phyloP scores from a whole-genome alignment of 2,113 vertebrate genomes.

The Actinemys pallida region DNA sequence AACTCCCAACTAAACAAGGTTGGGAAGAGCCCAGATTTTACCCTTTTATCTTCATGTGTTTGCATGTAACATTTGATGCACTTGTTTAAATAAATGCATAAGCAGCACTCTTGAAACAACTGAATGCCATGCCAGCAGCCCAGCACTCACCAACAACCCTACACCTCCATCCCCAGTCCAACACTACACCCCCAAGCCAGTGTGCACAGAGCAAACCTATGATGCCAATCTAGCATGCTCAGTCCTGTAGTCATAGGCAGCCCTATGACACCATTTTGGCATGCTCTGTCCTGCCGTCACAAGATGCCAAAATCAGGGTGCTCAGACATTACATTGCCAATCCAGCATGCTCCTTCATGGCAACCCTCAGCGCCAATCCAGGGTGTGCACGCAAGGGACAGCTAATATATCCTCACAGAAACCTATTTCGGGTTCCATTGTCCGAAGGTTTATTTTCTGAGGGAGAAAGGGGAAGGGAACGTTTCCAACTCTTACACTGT shows the following conservation, averaged over 20 bases:
- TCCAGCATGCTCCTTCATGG: not conserved
- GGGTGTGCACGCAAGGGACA: fast-evolving
- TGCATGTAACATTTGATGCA: constrained; percentile 8
- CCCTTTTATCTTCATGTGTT: not conserved
- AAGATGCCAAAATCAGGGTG: not conserved
- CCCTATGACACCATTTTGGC: fast-evolving
- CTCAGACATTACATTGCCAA: not conserved
- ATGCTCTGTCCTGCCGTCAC: not conserved
- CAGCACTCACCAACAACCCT: not conserved
- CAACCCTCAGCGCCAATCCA: not conserved
- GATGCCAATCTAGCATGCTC: not conserved
- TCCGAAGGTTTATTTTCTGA: not conserved
- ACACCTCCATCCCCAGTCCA: not conserved
- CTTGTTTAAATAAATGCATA: constrained; percentile 22
- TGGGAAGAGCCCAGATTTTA: constrained; percentile 29
- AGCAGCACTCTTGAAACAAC: not conserved
- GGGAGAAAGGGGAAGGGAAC: not conserved
- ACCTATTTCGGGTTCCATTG: not conserved
- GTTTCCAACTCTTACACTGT: not conserved
- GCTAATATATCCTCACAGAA: not conserved
- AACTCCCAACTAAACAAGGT: constrained; percentile 7
- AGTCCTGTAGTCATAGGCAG: not conserved
- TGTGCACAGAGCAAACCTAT: fast-evolving
- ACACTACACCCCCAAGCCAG: not conserved
- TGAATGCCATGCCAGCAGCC: not conserved